These are phyloP conservation scores for Alviniconcha strummeri DNA, from an alignment of 2,888 invertebrate genomes.

Conservation along the genomic window DNA sequence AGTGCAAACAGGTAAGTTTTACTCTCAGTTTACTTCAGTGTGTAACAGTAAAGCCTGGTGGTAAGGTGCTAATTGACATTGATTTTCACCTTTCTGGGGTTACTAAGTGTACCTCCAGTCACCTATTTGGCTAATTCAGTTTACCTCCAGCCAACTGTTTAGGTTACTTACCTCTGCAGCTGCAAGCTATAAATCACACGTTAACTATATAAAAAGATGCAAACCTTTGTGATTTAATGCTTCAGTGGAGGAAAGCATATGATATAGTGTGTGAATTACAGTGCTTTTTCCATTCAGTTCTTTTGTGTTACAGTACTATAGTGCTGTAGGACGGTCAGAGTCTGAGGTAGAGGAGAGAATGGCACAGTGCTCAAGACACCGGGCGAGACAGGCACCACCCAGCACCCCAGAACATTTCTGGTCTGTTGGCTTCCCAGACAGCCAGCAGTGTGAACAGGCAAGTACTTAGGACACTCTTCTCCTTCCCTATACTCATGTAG, in stretches of 20 bases:
- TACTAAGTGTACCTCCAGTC: background rate
- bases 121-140: background rate
- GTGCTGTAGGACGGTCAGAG: slow-evolving; percentile 57
- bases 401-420: slow-evolving; percentile 72
- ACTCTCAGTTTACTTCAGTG: too few species aligned
- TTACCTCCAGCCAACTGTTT: too few species aligned
- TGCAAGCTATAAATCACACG: too few species aligned
- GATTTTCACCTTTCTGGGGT: background rate
- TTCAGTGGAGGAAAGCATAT: too few species aligned
- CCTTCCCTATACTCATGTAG: too few species aligned
- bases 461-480: slow-evolving; percentile 40
- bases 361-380: slow-evolving; percentile 68
- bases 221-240: too few species aligned
- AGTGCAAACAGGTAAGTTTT: background rate
- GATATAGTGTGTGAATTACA: too few species aligned
- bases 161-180: too few species aligned
- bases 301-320: slow-evolving; percentile 65
- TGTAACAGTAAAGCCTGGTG: background rate
- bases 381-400: slow-evolving; percentile 64
- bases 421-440: slow-evolving; percentile 72
- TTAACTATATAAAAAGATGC: too few species aligned
- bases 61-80: background rate
- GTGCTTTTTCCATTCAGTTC: too few species aligned
- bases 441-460: slow-evolving; percentile 65
- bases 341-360: slow-evolving; percentile 62